Base-by-base conservation (phyloP, 2,113 vertebrate species). In the Alexandromys fortis region DNA sequence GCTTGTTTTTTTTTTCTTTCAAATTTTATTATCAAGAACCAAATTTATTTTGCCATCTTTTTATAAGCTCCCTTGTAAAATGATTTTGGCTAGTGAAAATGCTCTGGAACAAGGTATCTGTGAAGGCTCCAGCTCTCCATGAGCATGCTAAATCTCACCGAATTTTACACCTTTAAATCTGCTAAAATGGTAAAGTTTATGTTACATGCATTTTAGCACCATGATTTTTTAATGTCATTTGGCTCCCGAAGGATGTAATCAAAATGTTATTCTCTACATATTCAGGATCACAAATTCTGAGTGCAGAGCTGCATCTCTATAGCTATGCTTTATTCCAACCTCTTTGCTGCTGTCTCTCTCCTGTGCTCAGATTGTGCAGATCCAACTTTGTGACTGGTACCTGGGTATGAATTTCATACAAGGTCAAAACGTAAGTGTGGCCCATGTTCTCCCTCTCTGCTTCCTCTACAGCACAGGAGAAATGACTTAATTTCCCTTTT, bases 41-140 rank as follows among this genome's bases (percentile, higher is more conserved):
- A 87, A 95, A 93, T 67, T 81, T 90, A 17, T 94, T 94, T 92
- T 83, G 45, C n/a, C 86, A 42, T 90, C 47, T 78, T 95, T 94
- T 90, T 89, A 76, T 95, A 90, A 88, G n/a, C 38, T 94, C 82
- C 85, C 65, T 92, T 95, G 42, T 8, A 95, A 97, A n/a, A 90
- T 52, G 87, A 47, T 67, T 92, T 93, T 92, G 33, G 76, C 68
- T 73, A 67, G 73, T 96, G 38, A 94, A 92, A 96, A 94, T 65
- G 42, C 95, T 86, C 58, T 95, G 72, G n/a, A 97, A 77, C 28
- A 70, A 90, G 63, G 73, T 13, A 83, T 11, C 19, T 7, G 26
- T 65, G 47, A 89, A 65, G 49, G 75, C 92, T 92, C n/a, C 11
- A 92, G 65, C 49, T 92, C 45, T 76, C 45, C 58, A 16, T 70